phyloP scores from a whole-genome alignment of 2,797 vertebrate genomes.

The Fratercula arctica region DNA sequence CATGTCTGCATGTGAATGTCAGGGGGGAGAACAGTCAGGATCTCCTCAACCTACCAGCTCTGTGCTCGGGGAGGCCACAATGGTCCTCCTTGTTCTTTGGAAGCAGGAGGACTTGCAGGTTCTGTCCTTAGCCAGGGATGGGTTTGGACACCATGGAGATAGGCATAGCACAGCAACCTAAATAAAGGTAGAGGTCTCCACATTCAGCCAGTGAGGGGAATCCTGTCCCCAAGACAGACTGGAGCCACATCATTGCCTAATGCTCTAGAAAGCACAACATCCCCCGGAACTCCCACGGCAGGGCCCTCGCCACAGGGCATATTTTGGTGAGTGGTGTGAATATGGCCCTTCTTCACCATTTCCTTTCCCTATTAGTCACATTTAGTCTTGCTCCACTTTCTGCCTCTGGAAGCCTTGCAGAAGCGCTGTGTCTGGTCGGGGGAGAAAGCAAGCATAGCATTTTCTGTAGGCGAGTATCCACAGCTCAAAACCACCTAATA shows the following conservation, averaged over 20 bases:
- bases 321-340: background rate
- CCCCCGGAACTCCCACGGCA: background rate
- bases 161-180: background rate
- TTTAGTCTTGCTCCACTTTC: background rate
- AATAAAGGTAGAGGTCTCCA: background rate
- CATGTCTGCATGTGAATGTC: fast-evolving
- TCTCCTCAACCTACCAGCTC: background rate
- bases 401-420: background rate
- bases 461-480: slow-evolving; percentile 54
- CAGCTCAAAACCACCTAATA: slow-evolving; percentile 62
- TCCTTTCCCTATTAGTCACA: slow-evolving; percentile 15
- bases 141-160: background rate
- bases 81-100: background rate
- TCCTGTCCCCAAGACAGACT: background rate
- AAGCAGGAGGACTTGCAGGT: background rate
- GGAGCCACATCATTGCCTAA: background rate
- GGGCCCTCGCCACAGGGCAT: background rate
- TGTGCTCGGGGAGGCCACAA: background rate
- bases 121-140: background rate
- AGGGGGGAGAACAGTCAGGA: background rate
- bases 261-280: background rate
- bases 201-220: background rate
- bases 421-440: background rate
- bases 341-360: background rate
- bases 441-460: slow-evolving; percentile 55